Percentiles rank a stretch among this genome's conserved stretches.
Evolutionary conservation across 2,113 vertebrate species (phyloP).

Genomic region (Istiophorus platypterus): DNA sequence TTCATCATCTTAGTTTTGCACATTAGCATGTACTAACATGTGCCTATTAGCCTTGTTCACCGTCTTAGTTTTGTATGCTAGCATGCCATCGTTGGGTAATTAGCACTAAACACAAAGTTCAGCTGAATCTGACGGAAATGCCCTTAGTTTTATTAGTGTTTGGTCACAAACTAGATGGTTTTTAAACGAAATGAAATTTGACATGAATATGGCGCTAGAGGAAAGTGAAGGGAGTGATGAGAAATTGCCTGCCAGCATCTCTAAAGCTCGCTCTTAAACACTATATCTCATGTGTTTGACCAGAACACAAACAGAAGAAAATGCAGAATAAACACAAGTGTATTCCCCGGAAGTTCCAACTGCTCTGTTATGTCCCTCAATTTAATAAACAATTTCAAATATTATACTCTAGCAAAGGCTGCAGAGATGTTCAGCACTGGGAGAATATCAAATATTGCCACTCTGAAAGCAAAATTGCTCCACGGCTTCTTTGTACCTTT

Average conservation of each 20-base stretch:
- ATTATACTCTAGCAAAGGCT: not conserved
- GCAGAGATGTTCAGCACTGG: not conserved
- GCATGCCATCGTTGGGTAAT: no score
- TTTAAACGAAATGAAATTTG: no score
- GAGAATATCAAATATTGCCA: not conserved
- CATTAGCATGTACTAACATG: no score
- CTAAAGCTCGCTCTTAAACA: not conserved
- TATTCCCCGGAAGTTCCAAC: not conserved
- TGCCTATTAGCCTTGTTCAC: no score
- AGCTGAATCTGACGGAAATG: no score
- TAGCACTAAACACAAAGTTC: no score
- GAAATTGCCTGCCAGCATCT: not conserved
- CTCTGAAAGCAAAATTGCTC: not conserved
- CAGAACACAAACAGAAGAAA: not conserved
- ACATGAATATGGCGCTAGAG: no score
- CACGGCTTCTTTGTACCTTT: not conserved
- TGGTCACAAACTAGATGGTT: no score
- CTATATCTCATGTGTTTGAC: not conserved
- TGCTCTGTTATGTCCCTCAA: not conserved
- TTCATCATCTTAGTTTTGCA: no score
- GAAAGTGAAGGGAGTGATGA: no score
- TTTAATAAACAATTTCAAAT: not conserved
- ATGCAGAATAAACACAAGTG: not conserved
- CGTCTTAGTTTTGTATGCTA: no score
- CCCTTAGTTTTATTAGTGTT: no score